Percentiles rank a stretch among this genome's conserved stretches.
These are phyloP conservation scores for Halcyon malimbica DNA, from an alignment of 2,113 vertebrate genomes.

Conservation along the genomic window DNA sequence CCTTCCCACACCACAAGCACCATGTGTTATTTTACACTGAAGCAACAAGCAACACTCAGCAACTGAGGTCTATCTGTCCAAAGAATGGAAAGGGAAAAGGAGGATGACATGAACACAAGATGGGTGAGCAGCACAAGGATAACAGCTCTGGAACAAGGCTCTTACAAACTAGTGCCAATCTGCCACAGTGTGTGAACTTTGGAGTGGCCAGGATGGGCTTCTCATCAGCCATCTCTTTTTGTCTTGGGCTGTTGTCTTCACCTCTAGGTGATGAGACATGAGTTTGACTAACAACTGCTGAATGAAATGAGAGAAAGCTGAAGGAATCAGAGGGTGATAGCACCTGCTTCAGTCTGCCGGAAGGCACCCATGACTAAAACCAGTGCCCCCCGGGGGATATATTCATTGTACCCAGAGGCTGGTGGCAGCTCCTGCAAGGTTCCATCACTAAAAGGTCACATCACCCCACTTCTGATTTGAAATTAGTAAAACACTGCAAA, in stretches of 20 bases:
- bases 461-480: not conserved
- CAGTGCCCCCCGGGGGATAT: not conserved
- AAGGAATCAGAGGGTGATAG: not conserved
- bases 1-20: constrained; percentile 68
- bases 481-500: not conserved
- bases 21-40: constrained; percentile 50
- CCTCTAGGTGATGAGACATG: not conserved
- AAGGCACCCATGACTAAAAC: constrained; percentile 7
- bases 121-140: not conserved
- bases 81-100: constrained; percentile 9
- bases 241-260: not conserved
- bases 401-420: not conserved
- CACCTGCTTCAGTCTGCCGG: not conserved
- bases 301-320: constrained; percentile 16
- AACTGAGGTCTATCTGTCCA: constrained; percentile 4
- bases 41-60: constrained; percentile 51
- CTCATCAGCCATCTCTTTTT: not conserved
- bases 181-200: not conserved
- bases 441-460: not conserved
- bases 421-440: not conserved
- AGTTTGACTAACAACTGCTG: not conserved
- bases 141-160: not conserved
- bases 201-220: not conserved
- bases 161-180: not conserved
- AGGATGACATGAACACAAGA: not conserved